Evolutionary conservation across 2,113 vertebrate species (phyloP), one percentile per base, ranked within the genome.

Genomic region (Thymallus thymallus): DNA sequence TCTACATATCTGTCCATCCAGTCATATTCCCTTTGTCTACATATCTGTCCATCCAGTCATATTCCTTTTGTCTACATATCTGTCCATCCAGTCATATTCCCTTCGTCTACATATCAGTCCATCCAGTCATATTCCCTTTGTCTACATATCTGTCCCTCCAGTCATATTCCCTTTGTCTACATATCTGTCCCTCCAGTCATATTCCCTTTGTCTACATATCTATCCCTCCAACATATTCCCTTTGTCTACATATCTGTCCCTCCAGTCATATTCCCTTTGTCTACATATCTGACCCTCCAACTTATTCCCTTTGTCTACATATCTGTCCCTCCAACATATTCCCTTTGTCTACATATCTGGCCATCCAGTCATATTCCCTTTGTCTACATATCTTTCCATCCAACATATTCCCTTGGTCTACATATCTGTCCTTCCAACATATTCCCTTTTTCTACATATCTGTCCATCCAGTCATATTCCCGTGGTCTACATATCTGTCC

Each of bases 41-140:
- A n/a, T n/a, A n/a, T n/a, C n/a, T n/a, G n/a, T 26, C 26, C 26
- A 26, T 26, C 26, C 26, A 2, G 26, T 84, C 83, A 76, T 86
- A n/a, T n/a, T n/a, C 82, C 78, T 84, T 76, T 66, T 82, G 86
- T 87, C 82, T 79, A n/a, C n/a, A n/a, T n/a, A n/a, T n/a, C n/a
- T n/a, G n/a, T n/a, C n/a, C n/a, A n/a, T n/a, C n/a, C n/a, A n/a
- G n/a, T n/a, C 46, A 48, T 48, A 41, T 70, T 76, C 78, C 67
- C 72, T 64, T 68, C 81, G 83, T 86, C 78, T 80, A 71, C 81
- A 69, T 22, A 45, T 68, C 78, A 72, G 78, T 82, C n/a, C n/a
- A n/a, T n/a, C n/a, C n/a, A n/a, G n/a, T n/a, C n/a, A n/a, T n/a
- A n/a, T n/a, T n/a, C n/a, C n/a, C n/a, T n/a, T n/a, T n/a, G n/a